Evolutionary conservation across 2,113 vertebrate species (phyloP).

Genomic region (Pycnonotus jocosus): DNA sequence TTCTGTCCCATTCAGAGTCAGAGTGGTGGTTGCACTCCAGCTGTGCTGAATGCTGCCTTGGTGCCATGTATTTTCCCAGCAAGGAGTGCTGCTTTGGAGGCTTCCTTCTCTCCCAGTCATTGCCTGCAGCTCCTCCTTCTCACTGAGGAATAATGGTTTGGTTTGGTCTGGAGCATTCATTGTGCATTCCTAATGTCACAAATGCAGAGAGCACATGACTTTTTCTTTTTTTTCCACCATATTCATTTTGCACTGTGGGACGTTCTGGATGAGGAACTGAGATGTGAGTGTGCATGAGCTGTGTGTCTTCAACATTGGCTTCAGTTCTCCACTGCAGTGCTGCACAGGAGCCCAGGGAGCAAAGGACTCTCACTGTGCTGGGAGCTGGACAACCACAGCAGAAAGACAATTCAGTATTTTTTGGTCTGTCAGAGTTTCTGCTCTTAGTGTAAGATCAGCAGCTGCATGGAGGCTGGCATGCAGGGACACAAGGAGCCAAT

Average conservation of each 20-base stretch:
- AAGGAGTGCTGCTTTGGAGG: neutral
- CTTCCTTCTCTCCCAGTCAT: neutral
- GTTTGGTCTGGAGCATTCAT: neutral
- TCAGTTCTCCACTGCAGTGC: neutral
- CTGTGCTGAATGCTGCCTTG: neutral
- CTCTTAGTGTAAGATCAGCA: neutral
- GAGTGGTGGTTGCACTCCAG: neutral
- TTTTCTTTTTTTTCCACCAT: neutral
- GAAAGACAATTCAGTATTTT: neutral
- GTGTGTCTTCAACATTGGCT: neutral
- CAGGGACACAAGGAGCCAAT: neutral
- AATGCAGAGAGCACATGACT: neutral
- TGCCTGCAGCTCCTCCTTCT: neutral
- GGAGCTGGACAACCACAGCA: neutral
- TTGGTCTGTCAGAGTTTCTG: neutral
- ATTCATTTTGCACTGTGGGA: neutral
- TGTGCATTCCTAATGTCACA: neutral
- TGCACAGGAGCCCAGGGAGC: neutral
- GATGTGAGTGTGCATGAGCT: neutral
- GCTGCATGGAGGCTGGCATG: neutral
- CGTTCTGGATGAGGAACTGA: neutral
- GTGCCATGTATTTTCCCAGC: neutral
- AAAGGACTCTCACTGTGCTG: neutral
- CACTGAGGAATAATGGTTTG: neutral
- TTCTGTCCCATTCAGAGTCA: neutral